Percentiles rank a stretch among this genome's conserved stretches.
Conservation (phyloP, 2,888 invertebrate genomes). For the Ceraclea dissimilis region DNA sequence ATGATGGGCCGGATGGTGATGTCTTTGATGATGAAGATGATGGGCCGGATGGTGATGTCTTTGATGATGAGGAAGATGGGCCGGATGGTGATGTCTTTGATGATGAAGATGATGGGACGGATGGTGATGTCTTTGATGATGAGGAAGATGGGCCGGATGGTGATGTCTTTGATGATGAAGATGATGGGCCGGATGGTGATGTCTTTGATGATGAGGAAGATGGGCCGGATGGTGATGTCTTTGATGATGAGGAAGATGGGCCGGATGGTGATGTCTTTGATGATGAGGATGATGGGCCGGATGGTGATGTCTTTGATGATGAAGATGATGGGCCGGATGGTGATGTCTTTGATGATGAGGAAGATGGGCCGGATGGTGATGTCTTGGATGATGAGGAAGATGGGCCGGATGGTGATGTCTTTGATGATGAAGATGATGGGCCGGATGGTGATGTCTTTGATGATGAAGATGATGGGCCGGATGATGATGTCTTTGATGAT, state of each 20-base stretch:
- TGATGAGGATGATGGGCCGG: too few relatives aligned
- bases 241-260: too few relatives aligned
- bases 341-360: background rate
- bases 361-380: background rate
- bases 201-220: background rate
- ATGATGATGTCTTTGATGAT: background rate
- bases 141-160: background rate
- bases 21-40: background rate
- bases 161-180: background rate
- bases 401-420: background rate
- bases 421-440: slow-evolving; percentile 5
- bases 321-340: background rate
- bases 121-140: background rate
- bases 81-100: slow-evolving; percentile 30
- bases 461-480: slow-evolving; percentile 27
- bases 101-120: slow-evolving; percentile 27
- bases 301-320: too few relatives aligned
- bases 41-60: background rate
- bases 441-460: slow-evolving; percentile 30
- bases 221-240: background rate
- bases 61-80: slow-evolving; percentile 4
- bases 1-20: background rate
- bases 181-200: background rate
- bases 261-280: too few relatives aligned
- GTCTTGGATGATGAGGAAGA: background rate